phyloP scores from a whole-genome alignment of 2,888 invertebrate genomes.

The Coelopa pilipes region DNA sequence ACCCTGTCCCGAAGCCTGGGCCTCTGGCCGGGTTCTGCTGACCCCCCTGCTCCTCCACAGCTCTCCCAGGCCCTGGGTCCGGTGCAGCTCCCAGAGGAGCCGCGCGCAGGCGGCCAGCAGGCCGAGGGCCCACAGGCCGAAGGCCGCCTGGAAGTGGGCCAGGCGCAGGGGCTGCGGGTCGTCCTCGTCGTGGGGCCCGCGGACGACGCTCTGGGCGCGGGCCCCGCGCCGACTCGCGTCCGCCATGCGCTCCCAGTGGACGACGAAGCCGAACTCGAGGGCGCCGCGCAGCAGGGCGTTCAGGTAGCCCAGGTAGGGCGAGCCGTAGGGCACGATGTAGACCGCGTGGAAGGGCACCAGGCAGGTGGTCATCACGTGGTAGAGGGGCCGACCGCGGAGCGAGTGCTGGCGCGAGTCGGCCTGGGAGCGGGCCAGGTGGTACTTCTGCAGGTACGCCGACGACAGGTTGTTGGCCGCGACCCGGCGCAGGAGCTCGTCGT shows the following conservation, averaged over 20 bases:
- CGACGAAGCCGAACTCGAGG: constrained; percentile 69
- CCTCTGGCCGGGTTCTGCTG: no score
- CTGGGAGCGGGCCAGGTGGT: constrained; percentile 63
- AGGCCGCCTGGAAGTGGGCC: constrained; percentile 61
- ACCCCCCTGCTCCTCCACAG: no score
- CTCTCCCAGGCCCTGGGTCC: no score
- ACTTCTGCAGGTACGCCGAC: constrained; percentile 69
- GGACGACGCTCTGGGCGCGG: constrained; percentile 48
- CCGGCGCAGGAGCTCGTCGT: constrained; percentile 63
- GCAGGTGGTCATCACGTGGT: constrained; percentile 69
- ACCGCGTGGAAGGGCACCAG: constrained; percentile 71
- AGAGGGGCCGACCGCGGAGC: constrained; percentile 67
- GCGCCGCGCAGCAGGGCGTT: constrained; percentile 68
- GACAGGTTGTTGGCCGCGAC: constrained; percentile 67
- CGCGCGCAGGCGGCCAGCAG: constrained; percentile 47
- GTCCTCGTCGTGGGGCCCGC: constrained; percentile 45
- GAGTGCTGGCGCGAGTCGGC: constrained; percentile 54
- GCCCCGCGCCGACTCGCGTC: constrained; percentile 54
- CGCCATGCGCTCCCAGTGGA: constrained; percentile 62
- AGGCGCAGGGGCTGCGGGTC: constrained; percentile 58
- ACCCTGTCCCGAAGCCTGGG: no score
- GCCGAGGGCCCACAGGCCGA: constrained; percentile 58
- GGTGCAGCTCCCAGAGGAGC: constrained; percentile 50
- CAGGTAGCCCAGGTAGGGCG: constrained; percentile 69
- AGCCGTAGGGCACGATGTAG: constrained; percentile 71